These are phyloP conservation scores for Caranx melampygus DNA, from an alignment of 2,113 vertebrate genomes.

Conservation along the genomic window DNA sequence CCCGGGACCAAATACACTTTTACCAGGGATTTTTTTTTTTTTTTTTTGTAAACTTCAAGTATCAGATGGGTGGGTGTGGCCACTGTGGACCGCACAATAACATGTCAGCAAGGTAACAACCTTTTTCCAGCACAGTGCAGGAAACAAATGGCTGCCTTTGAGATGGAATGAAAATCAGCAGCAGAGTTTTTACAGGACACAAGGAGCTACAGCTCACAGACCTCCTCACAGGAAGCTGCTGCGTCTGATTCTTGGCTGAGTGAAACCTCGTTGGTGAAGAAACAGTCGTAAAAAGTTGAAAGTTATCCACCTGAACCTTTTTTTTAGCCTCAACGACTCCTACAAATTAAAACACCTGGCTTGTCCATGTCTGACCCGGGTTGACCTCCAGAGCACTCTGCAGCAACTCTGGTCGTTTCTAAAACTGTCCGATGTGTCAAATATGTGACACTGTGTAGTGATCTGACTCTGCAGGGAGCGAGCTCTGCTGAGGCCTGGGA, in stretches of 20 bases:
- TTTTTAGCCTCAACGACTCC: background rate
- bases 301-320: background rate
- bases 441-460: background rate
- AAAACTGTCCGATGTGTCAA: background rate
- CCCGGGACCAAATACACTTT: constrained; percentile 31
- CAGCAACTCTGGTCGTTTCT: background rate
- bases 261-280: background rate
- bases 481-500: background rate
- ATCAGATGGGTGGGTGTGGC: constrained; percentile 39
- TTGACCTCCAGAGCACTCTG: background rate
- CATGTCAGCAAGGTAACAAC: background rate
- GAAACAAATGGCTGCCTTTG: background rate
- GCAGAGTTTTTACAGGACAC: background rate
- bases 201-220: background rate
- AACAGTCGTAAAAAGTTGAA: background rate
- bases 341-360: background rate
- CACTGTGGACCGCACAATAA: background rate
- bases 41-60: constrained; percentile 16
- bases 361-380: background rate
- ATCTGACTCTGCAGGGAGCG: too few species aligned
- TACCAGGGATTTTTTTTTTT: background rate
- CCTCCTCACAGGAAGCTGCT: background rate
- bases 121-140: background rate
- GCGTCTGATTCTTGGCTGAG: background rate
- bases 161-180: background rate